Evolutionary conservation across 2,113 vertebrate species (phyloP).

Genomic region (Eulemur rufifrons): DNA sequence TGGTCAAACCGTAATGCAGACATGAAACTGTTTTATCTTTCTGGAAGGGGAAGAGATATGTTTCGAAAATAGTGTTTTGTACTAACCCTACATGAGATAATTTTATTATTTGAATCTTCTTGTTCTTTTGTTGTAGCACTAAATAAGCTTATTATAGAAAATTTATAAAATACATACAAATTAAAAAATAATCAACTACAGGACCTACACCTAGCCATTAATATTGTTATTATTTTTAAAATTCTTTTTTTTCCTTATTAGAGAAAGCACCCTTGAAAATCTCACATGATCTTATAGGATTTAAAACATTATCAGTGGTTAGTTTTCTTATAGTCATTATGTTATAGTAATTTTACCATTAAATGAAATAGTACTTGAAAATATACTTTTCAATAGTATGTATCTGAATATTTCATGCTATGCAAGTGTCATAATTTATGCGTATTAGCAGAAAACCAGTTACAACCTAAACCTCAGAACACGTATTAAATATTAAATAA

Average conservation of each 20-base stretch:
- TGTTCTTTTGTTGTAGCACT: background rate
- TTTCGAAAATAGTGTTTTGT: background rate
- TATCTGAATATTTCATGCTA: background rate
- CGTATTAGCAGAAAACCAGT: background rate
- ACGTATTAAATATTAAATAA: conserved; percentile 34
- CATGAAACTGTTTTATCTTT: background rate
- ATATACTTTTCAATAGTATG: background rate
- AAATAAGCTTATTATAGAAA: background rate
- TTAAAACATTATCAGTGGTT: background rate
- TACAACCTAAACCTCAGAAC: background rate
- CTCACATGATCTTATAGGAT: background rate
- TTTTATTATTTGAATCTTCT: background rate
- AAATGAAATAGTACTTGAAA: background rate
- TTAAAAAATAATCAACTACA: background rate
- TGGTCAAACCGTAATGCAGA: background rate
- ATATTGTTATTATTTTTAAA: background rate
- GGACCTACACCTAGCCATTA: background rate
- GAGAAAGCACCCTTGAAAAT: background rate
- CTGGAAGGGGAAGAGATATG: background rate
- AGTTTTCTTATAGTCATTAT: background rate
- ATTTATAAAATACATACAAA: background rate
- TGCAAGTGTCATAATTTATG: background rate
- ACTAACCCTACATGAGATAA: background rate
- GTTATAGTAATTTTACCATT: background rate
- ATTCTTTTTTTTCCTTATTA: background rate